phyloP scores from a whole-genome alignment of 2,888 invertebrate species.

The Anagyrus pseudococci region DNA sequence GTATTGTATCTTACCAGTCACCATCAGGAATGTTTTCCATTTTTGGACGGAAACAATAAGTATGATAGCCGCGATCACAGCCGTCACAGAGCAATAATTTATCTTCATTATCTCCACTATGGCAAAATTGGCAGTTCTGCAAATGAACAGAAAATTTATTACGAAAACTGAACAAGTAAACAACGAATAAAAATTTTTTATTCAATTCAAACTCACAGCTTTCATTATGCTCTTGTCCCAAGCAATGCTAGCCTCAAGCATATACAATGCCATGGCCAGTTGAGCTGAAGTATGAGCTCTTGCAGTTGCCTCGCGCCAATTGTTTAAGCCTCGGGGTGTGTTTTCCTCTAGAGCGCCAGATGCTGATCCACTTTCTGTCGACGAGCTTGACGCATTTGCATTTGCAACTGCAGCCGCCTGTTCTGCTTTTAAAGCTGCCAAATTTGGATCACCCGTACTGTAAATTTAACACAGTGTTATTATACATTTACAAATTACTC shows the following conservation, averaged over 20 bases:
- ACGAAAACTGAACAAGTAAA: no score
- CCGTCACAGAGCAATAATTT: slow-evolving; percentile 94
- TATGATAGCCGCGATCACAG: slow-evolving; percentile 98
- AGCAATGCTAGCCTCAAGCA: slow-evolving; percentile 90
- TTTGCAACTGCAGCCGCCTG: slow-evolving; percentile 60
- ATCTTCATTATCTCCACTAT: slow-evolving; percentile 95
- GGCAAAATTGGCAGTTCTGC: slow-evolving; percentile 97
- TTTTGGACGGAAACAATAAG: slow-evolving; percentile 96
- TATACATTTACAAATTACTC: no score
- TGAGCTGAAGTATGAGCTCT: slow-evolving; percentile 89
- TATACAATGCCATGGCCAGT: slow-evolving; percentile 86
- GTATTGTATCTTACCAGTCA: slow-evolving; percentile 80
- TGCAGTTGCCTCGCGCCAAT: slow-evolving; percentile 90
- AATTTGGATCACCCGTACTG: slow-evolving; percentile 70
- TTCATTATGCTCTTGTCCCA: slow-evolving; percentile 99
- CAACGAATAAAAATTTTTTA: no score
- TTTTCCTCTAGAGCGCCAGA: slow-evolving; percentile 63
- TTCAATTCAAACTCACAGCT: slow-evolving; percentile 80
- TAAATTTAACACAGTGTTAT: not conserved
- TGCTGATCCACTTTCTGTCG: slow-evolving; percentile 57
- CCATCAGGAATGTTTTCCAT: slow-evolving; percentile 97
- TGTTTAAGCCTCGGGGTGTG: slow-evolving; percentile 78
- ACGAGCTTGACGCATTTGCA: slow-evolving; percentile 27
- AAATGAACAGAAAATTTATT: slow-evolving; percentile 53
- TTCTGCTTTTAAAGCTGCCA: slow-evolving; percentile 66